Evolutionary conservation across 2,888 invertebrate genomes (phyloP), one percentile per base, ranked within the genome.

Genomic region (Nebria brevicollis): DNA sequence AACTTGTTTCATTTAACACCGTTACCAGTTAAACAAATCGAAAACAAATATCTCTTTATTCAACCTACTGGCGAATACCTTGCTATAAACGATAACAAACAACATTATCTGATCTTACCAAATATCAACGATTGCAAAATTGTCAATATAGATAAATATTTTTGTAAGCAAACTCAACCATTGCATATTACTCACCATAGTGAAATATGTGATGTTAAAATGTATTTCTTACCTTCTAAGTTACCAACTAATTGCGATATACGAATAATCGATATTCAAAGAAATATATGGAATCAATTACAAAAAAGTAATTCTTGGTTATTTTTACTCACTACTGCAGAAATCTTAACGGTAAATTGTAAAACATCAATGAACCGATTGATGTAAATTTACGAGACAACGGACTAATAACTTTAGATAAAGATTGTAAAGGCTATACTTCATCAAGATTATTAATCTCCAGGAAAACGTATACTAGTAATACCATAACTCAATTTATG

Each of bases 1-100:
- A 74, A 74, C 41, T 74, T 74, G 42, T 74, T 43, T 77, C 77
- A 77, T 72, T 64, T 72, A 64, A 77, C 72, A 20, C 72, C 77
- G 8, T 72, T 77, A 26, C 77, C 77, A 10, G 72, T 54, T 54
- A 72, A 70, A 72, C 34, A 77, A 64, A 3, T 15, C 10, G 34
- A 54, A n/a, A 54, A 72, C 64, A 54, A 77, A 64, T 77, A 72
- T 25, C 20, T 77, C 26, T 72, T 72, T 64, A 68, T 73, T 42
- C 34, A 73, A 73, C 73, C 73, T 42, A 26, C 73, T 13, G 73
- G 73, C 13, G 73, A 73, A 73, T 73, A 73, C 34, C 34, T 73
- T 26, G 73, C 43, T 10, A 73, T 73, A 26, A 73, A 34, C 10
- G 77, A 77, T 6, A 70, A 68, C 43, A 68, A 77, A 70, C 77